A percentile compares a stretch with the other conserved stretches of the same genome.
Conservation (phyloP, 2,797 vertebrate genomes). For the Parotocinclus haroldoi region DNA sequence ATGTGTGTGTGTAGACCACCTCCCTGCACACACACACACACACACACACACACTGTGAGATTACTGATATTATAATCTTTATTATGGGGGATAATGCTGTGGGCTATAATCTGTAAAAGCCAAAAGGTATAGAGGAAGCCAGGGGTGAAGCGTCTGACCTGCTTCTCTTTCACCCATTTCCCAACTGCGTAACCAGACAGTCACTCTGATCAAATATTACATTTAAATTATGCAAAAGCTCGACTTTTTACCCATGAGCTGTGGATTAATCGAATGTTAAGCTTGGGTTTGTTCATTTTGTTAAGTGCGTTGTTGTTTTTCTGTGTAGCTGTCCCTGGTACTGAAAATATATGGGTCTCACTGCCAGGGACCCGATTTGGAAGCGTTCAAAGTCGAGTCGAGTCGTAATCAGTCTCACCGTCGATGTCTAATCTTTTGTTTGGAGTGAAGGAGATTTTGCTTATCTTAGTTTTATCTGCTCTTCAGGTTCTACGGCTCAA, state of each 20-base stretch:
- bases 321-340: constrained; percentile 43
- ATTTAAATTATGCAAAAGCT: too few relatives aligned
- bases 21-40: constrained; percentile 39
- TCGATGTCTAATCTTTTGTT: background rate
- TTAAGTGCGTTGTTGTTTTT: too few relatives aligned
- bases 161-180: constrained; percentile 29
- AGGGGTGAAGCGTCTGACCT: constrained; percentile 47
- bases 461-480: background rate
- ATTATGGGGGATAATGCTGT: constrained; percentile 55
- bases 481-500: background rate
- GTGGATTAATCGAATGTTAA: too few relatives aligned
- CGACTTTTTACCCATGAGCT: too few relatives aligned
- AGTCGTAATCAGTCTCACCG: too few relatives aligned
- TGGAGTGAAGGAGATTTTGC: too few relatives aligned
- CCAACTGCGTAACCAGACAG: too few relatives aligned
- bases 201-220: too few relatives aligned
- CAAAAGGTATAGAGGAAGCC: constrained; percentile 17
- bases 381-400: constrained; percentile 30
- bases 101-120: constrained; percentile 51
- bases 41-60: constrained; percentile 27
- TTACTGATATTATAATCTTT: constrained; percentile 52
- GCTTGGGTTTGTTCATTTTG: too few relatives aligned
- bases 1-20: constrained; percentile 9
- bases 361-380: constrained; percentile 51
- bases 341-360: constrained; percentile 50